Percentiles rank a stretch among this genome's conserved stretches.
Conservation (phyloP, 1,140 invertebrate genomes). For the Brachionus angularis region DNA sequence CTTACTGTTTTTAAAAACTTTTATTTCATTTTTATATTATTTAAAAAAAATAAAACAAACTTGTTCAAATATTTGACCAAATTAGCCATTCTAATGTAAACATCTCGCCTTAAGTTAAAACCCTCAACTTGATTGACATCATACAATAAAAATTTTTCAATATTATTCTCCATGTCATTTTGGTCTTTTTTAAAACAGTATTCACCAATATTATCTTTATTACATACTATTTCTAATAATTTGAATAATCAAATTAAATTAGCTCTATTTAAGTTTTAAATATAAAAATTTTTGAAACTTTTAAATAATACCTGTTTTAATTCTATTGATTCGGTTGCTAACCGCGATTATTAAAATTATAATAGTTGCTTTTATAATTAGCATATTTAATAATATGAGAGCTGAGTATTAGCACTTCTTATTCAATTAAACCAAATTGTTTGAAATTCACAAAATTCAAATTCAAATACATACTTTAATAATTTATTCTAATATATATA, state of each 20-base stretch:
- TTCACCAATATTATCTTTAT: too few species aligned
- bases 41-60: constrained; percentile 45
- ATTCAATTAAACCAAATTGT: too few species aligned
- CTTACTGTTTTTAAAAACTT: background rate
- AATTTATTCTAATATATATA: too few species aligned
- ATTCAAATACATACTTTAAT: too few species aligned
- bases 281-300: background rate
- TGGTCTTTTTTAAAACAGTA: background rate
- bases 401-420: too few species aligned
- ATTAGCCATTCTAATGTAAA: constrained; percentile 83
- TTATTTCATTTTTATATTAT: constrained; percentile 38
- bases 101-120: constrained; percentile 90
- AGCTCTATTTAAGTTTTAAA: background rate
- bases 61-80: constrained; percentile 67
- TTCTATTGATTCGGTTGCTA: constrained; percentile 6
- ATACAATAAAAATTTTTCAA: constrained; percentile 69
- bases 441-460: too few species aligned
- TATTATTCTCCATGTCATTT: background rate
- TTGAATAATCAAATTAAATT: too few species aligned
- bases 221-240: too few species aligned
- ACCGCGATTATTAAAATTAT: constrained; percentile 5
- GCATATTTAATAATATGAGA: constrained; percentile 5
- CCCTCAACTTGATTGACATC: constrained; percentile 90
- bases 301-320: constrained; percentile 15
- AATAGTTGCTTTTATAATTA: constrained; percentile 8